Percentiles rank a stretch among this genome's conserved stretches.
Evolutionary conservation across 2,113 vertebrate genomes (phyloP).

Genomic region (Lates calcarifer): DNA sequence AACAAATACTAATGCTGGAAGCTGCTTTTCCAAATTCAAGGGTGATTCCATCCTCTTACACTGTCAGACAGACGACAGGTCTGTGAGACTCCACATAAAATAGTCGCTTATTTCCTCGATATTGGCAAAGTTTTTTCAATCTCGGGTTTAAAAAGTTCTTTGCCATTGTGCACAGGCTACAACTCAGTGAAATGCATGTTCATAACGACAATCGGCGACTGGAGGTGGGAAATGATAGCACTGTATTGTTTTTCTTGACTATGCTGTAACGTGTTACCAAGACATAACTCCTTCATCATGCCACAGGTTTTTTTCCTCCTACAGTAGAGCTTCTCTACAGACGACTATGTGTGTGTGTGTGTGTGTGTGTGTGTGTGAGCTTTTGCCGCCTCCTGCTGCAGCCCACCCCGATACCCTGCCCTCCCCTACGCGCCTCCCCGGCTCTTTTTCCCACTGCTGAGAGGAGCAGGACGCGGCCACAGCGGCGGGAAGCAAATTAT

Average conservation of each 20-base stretch:
- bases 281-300: neutral
- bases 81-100: neutral
- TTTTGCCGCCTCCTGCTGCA: conserved; percentile 69
- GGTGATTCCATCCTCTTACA: neutral
- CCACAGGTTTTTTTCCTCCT: neutral
- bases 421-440: conserved; percentile 75
- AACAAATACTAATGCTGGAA: neutral
- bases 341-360: too few species aligned
- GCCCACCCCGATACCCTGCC: conserved; percentile 53
- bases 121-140: too few species aligned
- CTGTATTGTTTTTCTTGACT: neutral
- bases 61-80: neutral
- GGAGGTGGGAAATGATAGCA: neutral
- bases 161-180: too few species aligned
- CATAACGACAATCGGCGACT: neutral
- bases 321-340: conserved; percentile 2
- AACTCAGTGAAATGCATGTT: neutral
- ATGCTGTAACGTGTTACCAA: neutral
- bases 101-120: neutral
- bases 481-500: conserved; percentile 83
- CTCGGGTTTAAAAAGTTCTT: too few species aligned
- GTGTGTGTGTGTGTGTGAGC: too few species aligned
- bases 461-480: conserved; percentile 81
- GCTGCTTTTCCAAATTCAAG: neutral
- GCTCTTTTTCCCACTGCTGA: conserved; percentile 84